Conservation (phyloP, 2,888 invertebrate species). For the Lacanobia oleracea region DNA sequence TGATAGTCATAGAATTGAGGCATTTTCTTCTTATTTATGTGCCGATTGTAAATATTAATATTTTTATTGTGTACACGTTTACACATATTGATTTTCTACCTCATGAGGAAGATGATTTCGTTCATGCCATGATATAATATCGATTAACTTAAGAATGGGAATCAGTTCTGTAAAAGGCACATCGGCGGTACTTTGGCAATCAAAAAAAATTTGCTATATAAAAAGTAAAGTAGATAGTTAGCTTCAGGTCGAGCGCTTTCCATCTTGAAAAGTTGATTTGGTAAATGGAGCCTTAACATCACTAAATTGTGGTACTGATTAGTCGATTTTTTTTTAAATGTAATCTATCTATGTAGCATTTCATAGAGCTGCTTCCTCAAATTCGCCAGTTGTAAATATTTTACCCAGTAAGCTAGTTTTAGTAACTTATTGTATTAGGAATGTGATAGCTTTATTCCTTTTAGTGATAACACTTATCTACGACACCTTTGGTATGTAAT, state of each 20-base stretch:
- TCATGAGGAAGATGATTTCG: slow-evolving; percentile 80
- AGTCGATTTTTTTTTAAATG: too few relatives aligned
- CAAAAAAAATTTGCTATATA: too few relatives aligned
- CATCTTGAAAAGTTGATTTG: neutral
- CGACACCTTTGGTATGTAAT: slow-evolving; percentile 56
- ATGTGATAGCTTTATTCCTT: slow-evolving; percentile 86
- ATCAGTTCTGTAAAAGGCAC: slow-evolving; percentile 26
- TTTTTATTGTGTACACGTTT: slow-evolving; percentile 68
- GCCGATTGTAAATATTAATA: slow-evolving; percentile 69
- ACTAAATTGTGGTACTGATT: neutral
- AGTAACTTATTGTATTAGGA: slow-evolving; percentile 87
- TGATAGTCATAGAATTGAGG: slow-evolving; percentile 57
- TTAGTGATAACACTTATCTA: slow-evolving; percentile 67
- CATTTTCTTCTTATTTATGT: slow-evolving; percentile 65
- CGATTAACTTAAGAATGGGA: slow-evolving; percentile 44
- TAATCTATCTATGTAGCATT: neutral
- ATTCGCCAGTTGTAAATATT: slow-evolving; percentile 74
- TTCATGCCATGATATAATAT: slow-evolving; percentile 68
- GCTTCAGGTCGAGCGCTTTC: neutral
- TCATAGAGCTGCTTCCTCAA: slow-evolving; percentile 31
- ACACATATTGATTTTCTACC: slow-evolving; percentile 87
- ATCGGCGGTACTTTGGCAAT: neutral
- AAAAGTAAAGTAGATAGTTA: too few relatives aligned
- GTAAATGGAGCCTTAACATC: neutral
- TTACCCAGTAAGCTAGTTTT: slow-evolving; percentile 66